Conservation (phyloP, 1,140 invertebrate genomes). For the Polyergus mexicanus region DNA sequence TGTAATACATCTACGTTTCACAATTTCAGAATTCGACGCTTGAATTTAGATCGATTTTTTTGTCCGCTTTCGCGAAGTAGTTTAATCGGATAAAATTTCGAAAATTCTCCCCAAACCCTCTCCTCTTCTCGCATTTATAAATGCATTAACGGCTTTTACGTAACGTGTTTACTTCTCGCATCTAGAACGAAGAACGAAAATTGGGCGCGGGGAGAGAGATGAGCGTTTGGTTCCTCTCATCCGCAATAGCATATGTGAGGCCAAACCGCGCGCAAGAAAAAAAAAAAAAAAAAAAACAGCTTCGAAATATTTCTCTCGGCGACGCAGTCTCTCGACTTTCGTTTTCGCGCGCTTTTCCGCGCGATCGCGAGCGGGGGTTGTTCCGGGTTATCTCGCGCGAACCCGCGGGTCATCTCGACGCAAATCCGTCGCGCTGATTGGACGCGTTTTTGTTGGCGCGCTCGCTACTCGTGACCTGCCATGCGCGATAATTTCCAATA, state of each 20-base stretch:
- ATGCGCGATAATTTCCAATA: slow-evolving; percentile 70
- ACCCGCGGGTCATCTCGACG: background rate
- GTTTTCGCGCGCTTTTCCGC: background rate
- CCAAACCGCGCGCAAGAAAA: background rate
- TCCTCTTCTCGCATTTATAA: slow-evolving; percentile 68
- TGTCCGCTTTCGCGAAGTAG: slow-evolving; percentile 71
- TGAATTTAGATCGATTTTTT: slow-evolving; percentile 54
- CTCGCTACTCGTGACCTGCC: slow-evolving; percentile 60
- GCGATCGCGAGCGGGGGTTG: background rate
- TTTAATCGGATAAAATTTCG: slow-evolving; percentile 67
- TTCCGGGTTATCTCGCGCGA: background rate
- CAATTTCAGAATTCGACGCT: background rate
- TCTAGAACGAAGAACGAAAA: no score
- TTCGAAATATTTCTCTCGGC: background rate
- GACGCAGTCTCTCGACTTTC: background rate
- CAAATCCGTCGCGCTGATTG: slow-evolving; percentile 16
- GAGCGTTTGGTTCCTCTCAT: slow-evolving; percentile 24
- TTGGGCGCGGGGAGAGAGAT: slow-evolving; percentile 7
- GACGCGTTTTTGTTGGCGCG: slow-evolving; percentile 65
- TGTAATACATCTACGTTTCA: background rate
- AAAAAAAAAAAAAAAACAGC: no score
- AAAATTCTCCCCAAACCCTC: background rate
- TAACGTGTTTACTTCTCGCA: background rate
- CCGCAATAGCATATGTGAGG: background rate
- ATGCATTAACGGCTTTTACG: slow-evolving; percentile 67